Evolutionary conservation across 2,888 invertebrate genomes (phyloP), one percentile per base, ranked within the genome.

Genomic region (Volucella bombylans): DNA sequence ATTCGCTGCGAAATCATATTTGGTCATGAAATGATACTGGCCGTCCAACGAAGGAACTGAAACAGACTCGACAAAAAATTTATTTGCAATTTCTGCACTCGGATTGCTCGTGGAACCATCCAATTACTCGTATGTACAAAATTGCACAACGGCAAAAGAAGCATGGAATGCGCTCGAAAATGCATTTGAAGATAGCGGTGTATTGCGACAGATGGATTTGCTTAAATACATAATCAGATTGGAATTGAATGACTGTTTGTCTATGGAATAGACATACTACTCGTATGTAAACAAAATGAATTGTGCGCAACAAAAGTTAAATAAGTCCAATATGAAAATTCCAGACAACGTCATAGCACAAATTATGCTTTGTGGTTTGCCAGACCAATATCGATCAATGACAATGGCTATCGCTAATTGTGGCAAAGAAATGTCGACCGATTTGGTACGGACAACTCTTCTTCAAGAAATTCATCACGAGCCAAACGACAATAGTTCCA

Each of bases 21-120:
- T 69, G 55, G 69, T 69, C 31, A 49, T 65, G n/a, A 55, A 55
- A 47, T 41, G 76, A 38, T 76, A 49, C 59, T 76, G 76, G 82
- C 77, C 82, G 54, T 71, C 67, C 61, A 82, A 64, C 49, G 73
- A 72, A 64, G 78, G 78, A 12, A 23, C 14, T n/a, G 74, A 74
- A 64, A 67, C 52, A 6, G 73, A 74, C 74, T 68, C 65, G 65
- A n/a, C n/a, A n/a, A n/a, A 69, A 74, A 83, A 83, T 79, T 61
- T 83, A 65, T 64, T 78, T 62, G 78, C 82, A 49, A 82, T 82
- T 79, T 83, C 69, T 15, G 74, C 69, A 57, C 57, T 74, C 57
- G 55, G 57, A 23, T 15, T 68, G 57, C 57, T 71, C 3, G 18
- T 71, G 39, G 72, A 61, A 31, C 79, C 68, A 11, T 74, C 74